These are phyloP conservation scores for Campopleginae sp. DNA, from an alignment of 2,888 invertebrate species.

Conservation along the genomic window DNA sequence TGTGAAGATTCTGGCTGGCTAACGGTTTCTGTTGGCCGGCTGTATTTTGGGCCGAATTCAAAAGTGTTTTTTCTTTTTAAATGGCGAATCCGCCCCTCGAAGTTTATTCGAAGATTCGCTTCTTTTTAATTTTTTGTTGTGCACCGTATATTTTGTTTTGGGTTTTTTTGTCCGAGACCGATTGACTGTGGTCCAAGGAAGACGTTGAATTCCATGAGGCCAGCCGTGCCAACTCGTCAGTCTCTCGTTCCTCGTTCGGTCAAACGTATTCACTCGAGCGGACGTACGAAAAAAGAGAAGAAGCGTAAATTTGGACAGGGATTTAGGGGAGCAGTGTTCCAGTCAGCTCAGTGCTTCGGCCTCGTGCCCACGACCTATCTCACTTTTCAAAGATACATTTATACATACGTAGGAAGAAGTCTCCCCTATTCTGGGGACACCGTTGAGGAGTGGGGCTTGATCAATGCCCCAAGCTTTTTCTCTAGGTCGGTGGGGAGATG, in stretches of 20 bases:
- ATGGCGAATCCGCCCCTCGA: neutral
- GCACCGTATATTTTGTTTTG: neutral
- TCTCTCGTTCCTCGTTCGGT: slow-evolving; percentile 1
- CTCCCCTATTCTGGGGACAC: slow-evolving; percentile 38
- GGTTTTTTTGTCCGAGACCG: slow-evolving; percentile 15
- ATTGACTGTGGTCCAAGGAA: slow-evolving; percentile 34
- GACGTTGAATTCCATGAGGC: slow-evolving; percentile 44
- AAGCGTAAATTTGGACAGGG: slow-evolving; percentile 35
- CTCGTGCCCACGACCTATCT: slow-evolving; percentile 59
- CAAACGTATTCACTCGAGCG: slow-evolving; percentile 7
- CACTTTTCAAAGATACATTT: slow-evolving; percentile 35
- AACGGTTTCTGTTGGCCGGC: neutral
- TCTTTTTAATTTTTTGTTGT: neutral
- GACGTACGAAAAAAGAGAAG: neutral
- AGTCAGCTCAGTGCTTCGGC: slow-evolving; percentile 36
- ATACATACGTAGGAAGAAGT: neutral
- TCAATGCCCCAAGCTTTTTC: slow-evolving; percentile 57
- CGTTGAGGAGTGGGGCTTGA: slow-evolving; percentile 52
- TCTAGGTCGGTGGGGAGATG: slow-evolving; percentile 38
- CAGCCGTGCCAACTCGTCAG: slow-evolving; percentile 36
- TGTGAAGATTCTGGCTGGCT: neutral
- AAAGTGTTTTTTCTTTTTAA: neutral
- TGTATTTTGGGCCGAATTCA: slow-evolving; percentile 12
- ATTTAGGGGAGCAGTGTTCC: slow-evolving; percentile 19
- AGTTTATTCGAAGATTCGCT: neutral